Evolutionary conservation across 1,140 invertebrate species (phyloP).

Genomic region (Drosophila orosa): DNA sequence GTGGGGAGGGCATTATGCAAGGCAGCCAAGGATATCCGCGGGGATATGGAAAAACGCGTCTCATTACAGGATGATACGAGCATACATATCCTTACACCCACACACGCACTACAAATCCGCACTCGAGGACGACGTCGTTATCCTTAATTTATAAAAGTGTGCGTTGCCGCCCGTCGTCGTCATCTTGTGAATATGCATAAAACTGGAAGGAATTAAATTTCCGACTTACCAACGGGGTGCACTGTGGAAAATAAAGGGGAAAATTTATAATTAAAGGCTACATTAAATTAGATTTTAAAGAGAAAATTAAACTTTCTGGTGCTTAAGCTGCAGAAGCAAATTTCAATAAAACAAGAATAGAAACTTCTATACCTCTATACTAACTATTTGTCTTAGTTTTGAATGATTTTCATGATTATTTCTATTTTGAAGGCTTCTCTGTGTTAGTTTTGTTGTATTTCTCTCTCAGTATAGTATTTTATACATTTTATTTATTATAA

Average conservation of each 20-base stretch:
- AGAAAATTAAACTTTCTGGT: too few species aligned
- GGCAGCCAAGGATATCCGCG: slow-evolving; percentile 55
- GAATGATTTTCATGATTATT: too few species aligned
- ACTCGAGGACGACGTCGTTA: slow-evolving; percentile 57
- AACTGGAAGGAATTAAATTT: slow-evolving; percentile 79
- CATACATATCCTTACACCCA: slow-evolving; percentile 7
- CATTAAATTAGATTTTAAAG: too few species aligned
- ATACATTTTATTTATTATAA: too few species aligned
- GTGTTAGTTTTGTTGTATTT: too few species aligned
- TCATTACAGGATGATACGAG: slow-evolving; percentile 65
- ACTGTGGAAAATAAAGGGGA: not conserved
- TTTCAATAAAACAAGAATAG: too few species aligned
- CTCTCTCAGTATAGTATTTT: too few species aligned
- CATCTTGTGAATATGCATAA: slow-evolving; percentile 80
- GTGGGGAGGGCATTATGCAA: slow-evolving; percentile 56
- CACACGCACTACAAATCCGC: slow-evolving; percentile 17
- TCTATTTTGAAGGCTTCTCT: too few species aligned
- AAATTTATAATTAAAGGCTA: too few species aligned
- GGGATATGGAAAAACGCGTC: slow-evolving; percentile 48
- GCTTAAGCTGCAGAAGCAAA: too few species aligned
- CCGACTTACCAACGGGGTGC: slow-evolving; percentile 11
- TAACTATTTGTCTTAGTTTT: too few species aligned
- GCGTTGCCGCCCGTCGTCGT: slow-evolving; percentile 41
- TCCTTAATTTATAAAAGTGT: slow-evolving; percentile 82
- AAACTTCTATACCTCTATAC: too few species aligned